These are phyloP conservation scores for Nothobranchius kuhntae DNA, from an alignment of 2,113 vertebrate species.

Conservation along the genomic window DNA sequence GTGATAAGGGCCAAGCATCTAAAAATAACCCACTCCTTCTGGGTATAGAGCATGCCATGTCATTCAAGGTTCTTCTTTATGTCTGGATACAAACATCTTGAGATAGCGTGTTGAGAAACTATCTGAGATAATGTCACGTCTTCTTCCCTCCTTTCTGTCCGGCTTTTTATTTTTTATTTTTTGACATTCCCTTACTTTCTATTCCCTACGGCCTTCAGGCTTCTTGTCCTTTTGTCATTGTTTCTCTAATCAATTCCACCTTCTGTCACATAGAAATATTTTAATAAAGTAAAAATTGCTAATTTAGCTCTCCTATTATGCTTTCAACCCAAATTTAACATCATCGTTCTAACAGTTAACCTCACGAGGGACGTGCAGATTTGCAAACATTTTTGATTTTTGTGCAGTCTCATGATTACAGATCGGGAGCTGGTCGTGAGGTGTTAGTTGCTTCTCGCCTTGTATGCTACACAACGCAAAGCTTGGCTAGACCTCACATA, in stretches of 20 bases:
- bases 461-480: too few species aligned
- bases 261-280: neutral
- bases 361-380: too few species aligned
- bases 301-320: neutral
- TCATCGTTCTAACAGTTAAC: too few species aligned
- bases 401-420: too few species aligned
- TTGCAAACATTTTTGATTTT: too few species aligned
- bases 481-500: too few species aligned
- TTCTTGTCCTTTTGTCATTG: neutral
- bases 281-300: neutral
- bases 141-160: conserved; percentile 15
- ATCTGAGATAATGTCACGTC: conserved; percentile 38
- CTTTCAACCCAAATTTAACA: too few species aligned
- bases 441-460: too few species aligned
- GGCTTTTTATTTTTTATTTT: conserved; percentile 15
- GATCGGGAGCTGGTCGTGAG: too few species aligned
- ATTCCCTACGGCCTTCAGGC: neutral
- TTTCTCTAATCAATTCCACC: neutral
- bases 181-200: conserved; percentile 17
- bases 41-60: conserved; percentile 37
- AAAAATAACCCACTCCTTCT: conserved; percentile 62
- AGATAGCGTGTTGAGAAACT: conserved; percentile 40
- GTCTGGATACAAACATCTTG: conserved; percentile 50
- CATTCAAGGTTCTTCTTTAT: conserved; percentile 60
- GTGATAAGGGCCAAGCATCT: conserved; percentile 66